phyloP scores from a whole-genome alignment of 2,113 vertebrate species.

The Pseudonaja textilis region DNA sequence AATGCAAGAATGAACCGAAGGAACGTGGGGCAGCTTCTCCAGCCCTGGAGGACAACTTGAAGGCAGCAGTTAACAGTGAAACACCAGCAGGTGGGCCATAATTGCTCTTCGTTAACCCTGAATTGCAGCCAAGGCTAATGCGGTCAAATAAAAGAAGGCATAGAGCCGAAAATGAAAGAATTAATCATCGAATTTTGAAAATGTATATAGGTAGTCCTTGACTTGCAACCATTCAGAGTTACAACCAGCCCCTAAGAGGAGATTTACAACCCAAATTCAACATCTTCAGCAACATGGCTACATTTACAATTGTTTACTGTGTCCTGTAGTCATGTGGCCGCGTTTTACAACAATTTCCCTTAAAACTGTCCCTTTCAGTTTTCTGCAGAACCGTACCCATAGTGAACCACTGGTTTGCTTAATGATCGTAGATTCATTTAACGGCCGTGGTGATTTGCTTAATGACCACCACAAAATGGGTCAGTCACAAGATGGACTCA shows the following conservation, averaged over 20 bases:
- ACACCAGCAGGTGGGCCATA: not conserved
- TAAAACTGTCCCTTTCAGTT: not conserved
- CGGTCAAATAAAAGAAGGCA: not conserved
- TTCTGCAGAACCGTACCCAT: too few species aligned
- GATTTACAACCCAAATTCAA: not conserved
- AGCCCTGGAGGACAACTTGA: conserved; percentile 58
- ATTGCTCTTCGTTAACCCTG: not conserved
- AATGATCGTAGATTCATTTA: not conserved
- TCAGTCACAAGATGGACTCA: too few species aligned
- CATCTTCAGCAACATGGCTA: not conserved
- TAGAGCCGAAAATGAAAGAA: not conserved
- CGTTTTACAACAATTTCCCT: not conserved
- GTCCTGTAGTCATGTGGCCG: not conserved
- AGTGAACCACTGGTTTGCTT: not conserved
- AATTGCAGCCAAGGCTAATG: not conserved
- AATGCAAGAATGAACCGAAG: conserved; percentile 71
- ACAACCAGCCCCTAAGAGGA: not conserved
- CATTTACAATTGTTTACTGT: not conserved
- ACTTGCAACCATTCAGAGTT: not conserved
- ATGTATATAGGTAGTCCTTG: not conserved
- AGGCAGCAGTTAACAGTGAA: not conserved
- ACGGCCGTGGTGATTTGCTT: not conserved
- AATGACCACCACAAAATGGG: too few species aligned
- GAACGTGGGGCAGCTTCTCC: conserved; percentile 58
- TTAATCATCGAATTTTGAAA: not conserved